phyloP scores from a whole-genome alignment of 2,888 invertebrate species.

The Encarsia formosa region DNA sequence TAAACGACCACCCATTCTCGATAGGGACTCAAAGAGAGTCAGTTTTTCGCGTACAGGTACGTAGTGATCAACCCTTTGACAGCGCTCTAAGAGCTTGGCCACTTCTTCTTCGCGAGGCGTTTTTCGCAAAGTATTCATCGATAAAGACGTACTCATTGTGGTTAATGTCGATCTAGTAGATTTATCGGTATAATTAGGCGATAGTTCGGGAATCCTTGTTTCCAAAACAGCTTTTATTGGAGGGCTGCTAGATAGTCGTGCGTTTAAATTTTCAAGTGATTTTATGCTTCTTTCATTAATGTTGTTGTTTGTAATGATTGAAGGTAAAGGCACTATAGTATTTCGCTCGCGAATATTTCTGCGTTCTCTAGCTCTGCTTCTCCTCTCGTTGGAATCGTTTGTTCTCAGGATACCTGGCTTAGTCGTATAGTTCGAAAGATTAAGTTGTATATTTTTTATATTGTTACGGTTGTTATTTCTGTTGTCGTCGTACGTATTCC shows the following conservation, averaged over 20 bases:
- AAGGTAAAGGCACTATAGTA: constrained; percentile 8
- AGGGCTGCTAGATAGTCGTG: constrained; percentile 25
- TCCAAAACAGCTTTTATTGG: neutral
- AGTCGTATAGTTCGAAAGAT: constrained; percentile 12
- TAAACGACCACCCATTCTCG: constrained; percentile 58
- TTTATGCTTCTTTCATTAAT: constrained; percentile 26
- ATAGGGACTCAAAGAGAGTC: constrained; percentile 67
- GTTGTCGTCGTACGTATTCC: constrained; percentile 33
- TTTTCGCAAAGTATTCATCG: constrained; percentile 29
- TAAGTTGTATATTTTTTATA: constrained; percentile 17
- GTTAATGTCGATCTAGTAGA: constrained; percentile 20
- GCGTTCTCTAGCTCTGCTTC: constrained; percentile 45
- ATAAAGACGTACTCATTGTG: constrained; percentile 23
- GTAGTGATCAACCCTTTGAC: constrained; percentile 61
- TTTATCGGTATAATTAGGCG: constrained; percentile 11
- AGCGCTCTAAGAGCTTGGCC: constrained; percentile 54
- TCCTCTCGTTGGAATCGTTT: constrained; percentile 36
- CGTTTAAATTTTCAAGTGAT: constrained; percentile 37
- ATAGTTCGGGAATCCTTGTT: constrained; percentile 18
- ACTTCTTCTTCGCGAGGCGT: constrained; percentile 47
- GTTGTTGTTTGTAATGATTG: neutral
- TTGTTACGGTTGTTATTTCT: constrained; percentile 31
- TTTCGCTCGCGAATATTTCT: constrained; percentile 36
- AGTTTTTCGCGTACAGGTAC: constrained; percentile 69
- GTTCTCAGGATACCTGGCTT: constrained; percentile 34